These are phyloP conservation scores for Manis crassicaudata DNA, from an alignment of 2,797 vertebrate species.

Conservation along the genomic window DNA sequence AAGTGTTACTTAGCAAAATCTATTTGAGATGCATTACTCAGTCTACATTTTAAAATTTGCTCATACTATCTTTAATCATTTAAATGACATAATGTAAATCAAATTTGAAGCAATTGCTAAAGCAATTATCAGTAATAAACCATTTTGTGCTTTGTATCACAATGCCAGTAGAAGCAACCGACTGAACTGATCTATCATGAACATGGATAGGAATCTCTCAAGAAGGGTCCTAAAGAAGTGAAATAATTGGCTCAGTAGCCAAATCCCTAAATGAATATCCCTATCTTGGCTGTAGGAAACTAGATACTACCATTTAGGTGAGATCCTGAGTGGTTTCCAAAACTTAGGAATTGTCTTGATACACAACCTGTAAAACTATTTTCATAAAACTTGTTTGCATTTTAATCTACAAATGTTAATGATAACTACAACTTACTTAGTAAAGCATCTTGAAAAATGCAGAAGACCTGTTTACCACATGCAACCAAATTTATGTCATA, in stretches of 20 bases:
- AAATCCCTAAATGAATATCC: constrained; percentile 7
- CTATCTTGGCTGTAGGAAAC: not conserved
- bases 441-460: constrained; percentile 16
- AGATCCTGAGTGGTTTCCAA: constrained; percentile 8
- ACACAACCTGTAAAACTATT: not conserved
- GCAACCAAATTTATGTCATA: not conserved
- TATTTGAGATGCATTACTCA: not conserved
- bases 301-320: not conserved
- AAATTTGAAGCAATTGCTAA: constrained; percentile 10
- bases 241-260: not conserved
- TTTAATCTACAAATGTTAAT: not conserved
- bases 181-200: not conserved
- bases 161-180: not conserved
- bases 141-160: constrained; percentile 9
- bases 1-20: constrained; percentile 20
- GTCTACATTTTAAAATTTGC: constrained; percentile 22
- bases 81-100: not conserved
- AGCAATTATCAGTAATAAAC: not conserved
- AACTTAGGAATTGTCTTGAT: not conserved
- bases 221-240: not conserved
- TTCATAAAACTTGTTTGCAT: not conserved
- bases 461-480: not conserved
- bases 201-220: not conserved
- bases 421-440: constrained; percentile 1
- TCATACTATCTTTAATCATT: not conserved